phyloP scores from a whole-genome alignment of 2,888 invertebrate genomes.

The Catocala fraxini region DNA sequence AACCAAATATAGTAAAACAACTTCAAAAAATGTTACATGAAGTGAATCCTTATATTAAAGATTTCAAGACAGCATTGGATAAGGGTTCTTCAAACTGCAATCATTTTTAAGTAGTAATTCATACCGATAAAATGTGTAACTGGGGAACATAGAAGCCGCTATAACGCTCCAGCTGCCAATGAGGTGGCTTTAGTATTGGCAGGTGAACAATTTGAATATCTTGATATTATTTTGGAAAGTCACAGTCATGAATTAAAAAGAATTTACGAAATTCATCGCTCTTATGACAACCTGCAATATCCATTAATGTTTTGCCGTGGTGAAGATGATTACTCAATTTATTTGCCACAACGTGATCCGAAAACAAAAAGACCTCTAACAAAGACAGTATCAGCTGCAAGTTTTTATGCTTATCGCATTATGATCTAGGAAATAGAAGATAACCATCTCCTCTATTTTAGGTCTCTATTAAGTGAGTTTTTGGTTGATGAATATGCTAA shows the following conservation, averaged over 20 bases:
- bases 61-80: conserved; percentile 8
- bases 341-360: neutral
- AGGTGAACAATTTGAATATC: conserved; percentile 8
- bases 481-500: conserved; percentile 20
- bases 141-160: conserved; percentile 1
- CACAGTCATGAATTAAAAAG: conserved; percentile 2
- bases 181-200: conserved; percentile 13
- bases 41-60: neutral
- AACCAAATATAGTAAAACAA: neutral
- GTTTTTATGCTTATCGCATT: neutral
- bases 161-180: conserved; percentile 8
- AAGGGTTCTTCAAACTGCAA: neutral
- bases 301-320: conserved; percentile 10
- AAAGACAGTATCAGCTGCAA: neutral
- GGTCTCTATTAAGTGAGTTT: conserved; percentile 6
- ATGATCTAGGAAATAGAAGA: neutral
- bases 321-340: conserved; percentile 7
- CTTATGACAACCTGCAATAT: conserved; percentile 14
- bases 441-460: conserved; percentile 13
- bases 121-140: conserved; percentile 5
- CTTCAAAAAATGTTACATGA: too few relatives aligned
- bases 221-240: conserved; percentile 11
- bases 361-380: neutral
- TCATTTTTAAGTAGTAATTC: conserved; percentile 6
- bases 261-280: conserved; percentile 6